These are phyloP conservation scores for Carettochelys insculpta DNA, from an alignment of 2,113 vertebrate species.

Conservation along the genomic window DNA sequence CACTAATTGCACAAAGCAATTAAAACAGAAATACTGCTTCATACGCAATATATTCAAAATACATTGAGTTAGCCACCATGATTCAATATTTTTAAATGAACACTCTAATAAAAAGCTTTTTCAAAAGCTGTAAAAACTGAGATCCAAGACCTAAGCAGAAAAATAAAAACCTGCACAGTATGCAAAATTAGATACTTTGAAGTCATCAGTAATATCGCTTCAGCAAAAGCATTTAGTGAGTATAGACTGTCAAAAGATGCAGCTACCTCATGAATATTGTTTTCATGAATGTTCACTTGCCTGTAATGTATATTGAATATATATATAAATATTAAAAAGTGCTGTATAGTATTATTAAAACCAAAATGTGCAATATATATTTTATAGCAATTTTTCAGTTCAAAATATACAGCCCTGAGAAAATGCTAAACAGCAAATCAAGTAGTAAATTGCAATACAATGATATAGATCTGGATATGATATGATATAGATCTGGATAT, in stretches of 20 bases:
- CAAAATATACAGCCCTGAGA: background rate
- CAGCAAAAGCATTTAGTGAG: slow-evolving; percentile 6
- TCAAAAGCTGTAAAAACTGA: background rate
- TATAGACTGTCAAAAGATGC: background rate
- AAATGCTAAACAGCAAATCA: slow-evolving; percentile 34
- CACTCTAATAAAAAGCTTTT: background rate
- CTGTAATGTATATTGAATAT: background rate
- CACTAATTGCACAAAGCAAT: background rate
- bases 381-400: background rate
- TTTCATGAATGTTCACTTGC: slow-evolving; percentile 37
- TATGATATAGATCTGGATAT: slow-evolving; percentile 27
- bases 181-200: background rate
- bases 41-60: background rate
- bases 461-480: slow-evolving; percentile 20
- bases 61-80: background rate
- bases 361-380: background rate
- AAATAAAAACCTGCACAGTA: background rate
- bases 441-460: slow-evolving; percentile 1
- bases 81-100: background rate
- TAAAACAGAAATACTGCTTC: background rate
- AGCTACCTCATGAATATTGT: slow-evolving; percentile 53
- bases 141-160: background rate
- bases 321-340: slow-evolving; percentile 19
- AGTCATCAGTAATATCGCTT: background rate
- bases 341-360: background rate